Base-by-base conservation (phyloP, 2,113 vertebrate genomes). In the Elachura formosa region DNA sequence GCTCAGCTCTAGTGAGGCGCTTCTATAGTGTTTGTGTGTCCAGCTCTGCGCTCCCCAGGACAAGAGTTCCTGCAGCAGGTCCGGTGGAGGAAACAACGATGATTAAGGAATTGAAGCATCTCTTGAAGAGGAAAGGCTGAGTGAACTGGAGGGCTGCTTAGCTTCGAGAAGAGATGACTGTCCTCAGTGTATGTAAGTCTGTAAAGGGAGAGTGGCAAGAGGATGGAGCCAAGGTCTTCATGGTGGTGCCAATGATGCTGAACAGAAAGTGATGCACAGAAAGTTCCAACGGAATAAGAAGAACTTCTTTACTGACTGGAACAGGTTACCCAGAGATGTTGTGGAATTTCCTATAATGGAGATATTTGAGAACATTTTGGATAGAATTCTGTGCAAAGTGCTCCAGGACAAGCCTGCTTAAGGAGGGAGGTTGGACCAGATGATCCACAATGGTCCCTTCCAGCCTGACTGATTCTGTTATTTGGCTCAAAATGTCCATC, bases 111-210 rank as follows among this genome's bases (percentile, higher is more conserved):
- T 20, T 15, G 38, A 51, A 81, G 29, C 28, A 12, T 18, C 23
- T 46, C 20, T 52, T 59, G 31, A 18, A 25, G 16, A 59, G 29
- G 38, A 67, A 29, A 52, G 61, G n/a, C 52, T 40, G 52, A 29
- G 33, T 11, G 16, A 45, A 28, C 51, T n/a, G n/a, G 26, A 62
- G 9, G 21, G 15, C 29, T 23, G 11, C 28, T 34, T 20, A 48
- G 4, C 29, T 21, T 54, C 4, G 3, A 41, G 46, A 54, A 75
- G n/a, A 46, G 29, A 19, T 9, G 25, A 21, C 46, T 46, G n/a
- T 45, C 9, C 2, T 25, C 45, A 45, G 10, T 24, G 28, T 11
- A 19, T 0, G 0, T 16, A 29, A 61, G 29, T 14, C 9, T 34
- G 13, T 54, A 29, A 69, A 62, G 45, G 6, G 7, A 21, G 20